These are phyloP conservation scores for Drosophila ogumai DNA, from an alignment of 1,140 invertebrate genomes.

Conservation along the genomic window DNA sequence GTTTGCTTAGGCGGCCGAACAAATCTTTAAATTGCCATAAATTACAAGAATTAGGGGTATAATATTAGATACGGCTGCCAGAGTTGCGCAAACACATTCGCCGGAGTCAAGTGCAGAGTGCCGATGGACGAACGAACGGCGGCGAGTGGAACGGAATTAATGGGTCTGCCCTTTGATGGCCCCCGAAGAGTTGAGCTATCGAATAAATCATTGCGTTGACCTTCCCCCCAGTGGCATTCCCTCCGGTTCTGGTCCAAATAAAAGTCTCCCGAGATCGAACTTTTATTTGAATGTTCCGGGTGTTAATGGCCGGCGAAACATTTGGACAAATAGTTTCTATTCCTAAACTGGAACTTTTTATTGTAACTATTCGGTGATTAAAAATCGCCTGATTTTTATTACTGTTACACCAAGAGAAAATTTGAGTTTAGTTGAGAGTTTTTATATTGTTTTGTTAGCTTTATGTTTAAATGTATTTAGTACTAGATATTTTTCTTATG, in stretches of 20 bases:
- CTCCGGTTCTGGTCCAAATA: background rate
- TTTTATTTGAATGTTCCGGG: constrained; percentile 36
- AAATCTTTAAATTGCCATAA: constrained; percentile 69
- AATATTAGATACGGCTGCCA: constrained; percentile 29
- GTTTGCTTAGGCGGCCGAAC: constrained; percentile 28
- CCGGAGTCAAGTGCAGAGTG: constrained; percentile 60
- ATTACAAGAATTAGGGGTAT: constrained; percentile 48
- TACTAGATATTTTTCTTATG: too few species aligned
- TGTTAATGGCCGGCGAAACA: constrained; percentile 40
- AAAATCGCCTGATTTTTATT: constrained; percentile 12
- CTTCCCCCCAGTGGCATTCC: constrained; percentile 17
- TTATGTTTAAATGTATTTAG: background rate
- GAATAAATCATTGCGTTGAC: constrained; percentile 61
- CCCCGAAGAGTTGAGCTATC: constrained; percentile 30
- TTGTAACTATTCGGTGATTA: constrained; percentile 14
- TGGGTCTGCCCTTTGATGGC: constrained; percentile 56
- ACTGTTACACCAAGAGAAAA: constrained; percentile 1
- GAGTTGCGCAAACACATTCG: constrained; percentile 61
- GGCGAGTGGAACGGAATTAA: constrained; percentile 58
- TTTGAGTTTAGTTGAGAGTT: background rate
- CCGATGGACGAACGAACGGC: constrained; percentile 29
- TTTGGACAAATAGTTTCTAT: constrained; percentile 14
- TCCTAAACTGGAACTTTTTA: constrained; percentile 10
- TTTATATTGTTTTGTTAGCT: background rate
- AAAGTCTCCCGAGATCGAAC: background rate